Evolutionary conservation across 2,113 vertebrate species (phyloP).

Genomic region (Podiceps cristatus): DNA sequence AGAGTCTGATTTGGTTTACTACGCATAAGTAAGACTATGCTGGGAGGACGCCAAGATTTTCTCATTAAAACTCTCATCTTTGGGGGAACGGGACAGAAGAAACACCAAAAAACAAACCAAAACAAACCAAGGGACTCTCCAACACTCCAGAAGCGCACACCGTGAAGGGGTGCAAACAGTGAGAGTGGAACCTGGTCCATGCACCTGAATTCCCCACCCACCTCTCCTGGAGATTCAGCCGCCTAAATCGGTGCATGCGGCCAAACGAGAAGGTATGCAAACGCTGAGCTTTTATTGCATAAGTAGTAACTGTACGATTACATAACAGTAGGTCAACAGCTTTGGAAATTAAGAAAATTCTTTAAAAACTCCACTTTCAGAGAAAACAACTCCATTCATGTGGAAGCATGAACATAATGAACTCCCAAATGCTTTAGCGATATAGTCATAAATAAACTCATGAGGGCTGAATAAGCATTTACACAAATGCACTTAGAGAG

Average conservation of each 20-base stretch:
- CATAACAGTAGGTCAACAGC: neutral
- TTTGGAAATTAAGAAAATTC: constrained; percentile 19
- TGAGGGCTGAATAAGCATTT: constrained; percentile 52
- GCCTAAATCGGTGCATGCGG: neutral
- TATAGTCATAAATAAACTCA: constrained; percentile 39
- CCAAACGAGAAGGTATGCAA: neutral
- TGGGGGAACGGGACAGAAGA: neutral
- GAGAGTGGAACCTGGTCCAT: neutral
- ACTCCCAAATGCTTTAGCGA: constrained; percentile 31
- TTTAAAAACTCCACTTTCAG: constrained; percentile 22
- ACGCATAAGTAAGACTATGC: neutral
- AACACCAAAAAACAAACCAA: neutral
- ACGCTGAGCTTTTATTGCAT: neutral
- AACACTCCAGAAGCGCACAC: neutral
- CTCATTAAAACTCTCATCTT: neutral
- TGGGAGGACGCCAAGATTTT: neutral
- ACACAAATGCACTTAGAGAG: constrained; percentile 17
- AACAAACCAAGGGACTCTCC: neutral
- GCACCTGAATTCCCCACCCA: neutral
- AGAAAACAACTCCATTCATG: constrained; percentile 33
- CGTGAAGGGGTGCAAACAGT: neutral
- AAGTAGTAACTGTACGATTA: neutral
- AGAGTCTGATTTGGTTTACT: neutral
- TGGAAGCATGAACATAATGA: constrained; percentile 45
- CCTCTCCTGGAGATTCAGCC: neutral